Base-by-base conservation (phyloP, 2,797 vertebrate species). In the Macrochelys suwanniensis region DNA sequence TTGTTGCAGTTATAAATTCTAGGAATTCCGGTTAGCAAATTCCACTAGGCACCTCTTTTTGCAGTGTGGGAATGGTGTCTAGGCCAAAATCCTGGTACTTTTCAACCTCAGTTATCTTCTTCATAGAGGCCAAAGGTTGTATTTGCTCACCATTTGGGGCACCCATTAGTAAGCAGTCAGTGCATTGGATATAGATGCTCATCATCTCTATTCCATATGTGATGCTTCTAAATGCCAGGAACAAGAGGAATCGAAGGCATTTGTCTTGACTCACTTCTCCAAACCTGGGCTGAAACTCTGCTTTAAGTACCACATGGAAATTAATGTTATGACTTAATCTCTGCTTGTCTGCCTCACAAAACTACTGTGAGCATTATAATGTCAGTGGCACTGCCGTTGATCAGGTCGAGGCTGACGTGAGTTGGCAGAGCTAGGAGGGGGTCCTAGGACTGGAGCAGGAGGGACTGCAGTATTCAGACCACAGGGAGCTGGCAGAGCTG, bases 101-200 rank as follows among this genome's bases (percentile, higher is more conserved):
- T 82, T 19, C 84, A 59, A 77, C n/a, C 51, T 89, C 90, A 90
- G 25, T 56, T 91, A 50, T 45, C 23, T 71, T 47, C 80, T 81
- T 49, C 0, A 0, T 7, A 2, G 37, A 76, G 42, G 50, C 53
- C 50, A 53, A 3, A 49, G 61, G 37, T 84, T 42, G 7, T 53
- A 23, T 91, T 3, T 33, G 87, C 25, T 19, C 51, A 51, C 17
- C 28, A 17, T 49, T 28, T 26, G 45, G n/a, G 50, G 45, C 53
- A 53, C 11, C 51, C 65, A 79, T 84, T 89, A 68, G 33, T 50
- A 77, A 53, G 16, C 53, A 91, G 57, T n/a, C 17, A 16, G 19
- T 51, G 25, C 53, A 19, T 0, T 47, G 88, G 31, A 1, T 37
- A 19, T 49, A 31, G n/a, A 71, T 71, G 57, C 80, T 92, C 49